Evolutionary conservation across 2,113 vertebrate species (phyloP).

Genomic region (Mormyrus lacerda): DNA sequence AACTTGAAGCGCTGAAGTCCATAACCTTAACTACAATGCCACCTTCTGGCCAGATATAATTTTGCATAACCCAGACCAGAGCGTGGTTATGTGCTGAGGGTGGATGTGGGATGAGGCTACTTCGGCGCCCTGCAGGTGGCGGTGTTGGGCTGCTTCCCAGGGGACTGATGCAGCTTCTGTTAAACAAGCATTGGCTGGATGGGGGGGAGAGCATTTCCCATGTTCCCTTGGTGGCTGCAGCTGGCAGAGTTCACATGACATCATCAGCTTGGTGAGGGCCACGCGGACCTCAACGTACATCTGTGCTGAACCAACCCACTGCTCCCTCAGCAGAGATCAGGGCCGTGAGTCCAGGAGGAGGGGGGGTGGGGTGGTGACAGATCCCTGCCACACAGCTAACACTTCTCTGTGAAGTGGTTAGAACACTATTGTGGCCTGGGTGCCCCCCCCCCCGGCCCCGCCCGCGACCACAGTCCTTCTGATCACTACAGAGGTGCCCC

Average conservation of each 20-base stretch:
- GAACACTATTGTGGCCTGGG: neutral
- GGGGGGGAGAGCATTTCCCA: constrained; percentile 8
- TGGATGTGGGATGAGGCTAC: neutral
- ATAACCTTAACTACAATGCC: neutral
- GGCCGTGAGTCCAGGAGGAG: neutral
- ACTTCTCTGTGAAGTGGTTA: neutral
- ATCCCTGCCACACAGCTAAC: constrained; percentile 6
- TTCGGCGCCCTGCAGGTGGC: neutral
- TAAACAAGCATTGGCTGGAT: neutral
- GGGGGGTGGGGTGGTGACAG: neutral
- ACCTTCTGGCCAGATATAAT: neutral
- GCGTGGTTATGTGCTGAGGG: neutral
- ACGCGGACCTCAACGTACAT: constrained; percentile 21
- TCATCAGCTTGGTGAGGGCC: constrained; percentile 34
- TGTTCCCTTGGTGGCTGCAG: constrained; percentile 30
- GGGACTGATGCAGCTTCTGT: neutral
- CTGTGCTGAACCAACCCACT: neutral
- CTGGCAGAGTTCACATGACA: constrained; percentile 48
- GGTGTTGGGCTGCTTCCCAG: neutral
- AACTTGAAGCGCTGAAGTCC: neutral
- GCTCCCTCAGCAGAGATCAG: constrained; percentile 8
- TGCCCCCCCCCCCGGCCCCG: too few species aligned
- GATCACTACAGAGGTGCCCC: neutral
- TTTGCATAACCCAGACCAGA: neutral
- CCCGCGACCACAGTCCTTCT: neutral